Conservation (phyloP, 2,113 vertebrate species). For the Xiphias gladius region DNA sequence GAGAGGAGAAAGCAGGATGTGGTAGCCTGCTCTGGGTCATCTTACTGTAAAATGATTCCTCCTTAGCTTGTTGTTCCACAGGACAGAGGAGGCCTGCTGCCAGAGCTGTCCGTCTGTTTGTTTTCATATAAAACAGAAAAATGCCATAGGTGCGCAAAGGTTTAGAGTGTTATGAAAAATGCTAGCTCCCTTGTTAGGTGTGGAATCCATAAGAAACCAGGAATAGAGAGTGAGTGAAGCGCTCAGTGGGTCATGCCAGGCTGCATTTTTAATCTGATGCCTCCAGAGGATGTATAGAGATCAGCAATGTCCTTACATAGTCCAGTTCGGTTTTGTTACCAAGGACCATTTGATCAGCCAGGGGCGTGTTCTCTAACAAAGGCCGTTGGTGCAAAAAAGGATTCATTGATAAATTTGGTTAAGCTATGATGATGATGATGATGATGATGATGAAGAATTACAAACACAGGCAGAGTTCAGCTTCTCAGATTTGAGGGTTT, state of each 20-base stretch:
- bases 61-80: background rate
- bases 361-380: no score
- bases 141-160: background rate
- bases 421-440: background rate
- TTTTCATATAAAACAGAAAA: background rate
- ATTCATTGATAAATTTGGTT: background rate
- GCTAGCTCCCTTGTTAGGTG: background rate
- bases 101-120: background rate
- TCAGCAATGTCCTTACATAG: background rate
- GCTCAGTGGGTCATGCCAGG: background rate
- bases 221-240: background rate
- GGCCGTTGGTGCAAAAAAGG: no score
- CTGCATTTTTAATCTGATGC: conserved; percentile 18
- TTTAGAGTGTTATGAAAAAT: background rate
- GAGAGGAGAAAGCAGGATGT: background rate
- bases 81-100: background rate
- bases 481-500: no score
- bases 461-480: no score
- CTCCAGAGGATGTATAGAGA: background rate
- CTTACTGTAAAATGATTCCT: conserved; percentile 68
- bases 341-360: background rate
- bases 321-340: background rate
- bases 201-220: background rate
- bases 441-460: no score
- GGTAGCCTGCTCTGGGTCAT: conserved; percentile 30